Conservation (phyloP, 2,797 vertebrate genomes). For the Vireo griseus region DNA sequence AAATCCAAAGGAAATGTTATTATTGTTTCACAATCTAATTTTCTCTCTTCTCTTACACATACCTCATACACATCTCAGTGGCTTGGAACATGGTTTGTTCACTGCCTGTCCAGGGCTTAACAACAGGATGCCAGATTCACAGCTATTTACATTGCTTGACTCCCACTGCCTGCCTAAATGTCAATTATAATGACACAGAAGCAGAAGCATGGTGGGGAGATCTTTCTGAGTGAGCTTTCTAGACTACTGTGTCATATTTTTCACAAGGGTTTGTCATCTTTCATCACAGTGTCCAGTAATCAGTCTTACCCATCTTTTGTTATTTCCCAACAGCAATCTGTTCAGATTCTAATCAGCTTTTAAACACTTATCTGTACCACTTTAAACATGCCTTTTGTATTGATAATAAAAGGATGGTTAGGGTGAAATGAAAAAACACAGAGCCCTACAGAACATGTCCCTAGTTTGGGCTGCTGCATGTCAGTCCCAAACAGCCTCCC, state of each 20-base stretch:
- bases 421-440: not conserved
- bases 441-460: not conserved
- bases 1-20: not conserved
- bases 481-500: not conserved
- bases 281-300: not conserved
- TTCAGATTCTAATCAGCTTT: not conserved
- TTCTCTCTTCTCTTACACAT: not conserved
- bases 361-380: not conserved
- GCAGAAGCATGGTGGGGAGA: not conserved
- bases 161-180: conserved; percentile 3
- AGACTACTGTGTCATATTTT: not conserved
- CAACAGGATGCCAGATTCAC: not conserved
- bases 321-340: not conserved
- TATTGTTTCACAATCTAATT: not conserved
- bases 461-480: not conserved
- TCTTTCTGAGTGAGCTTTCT: not conserved
- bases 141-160: conserved; percentile 1
- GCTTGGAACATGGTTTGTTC: not conserved
- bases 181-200: not conserved
- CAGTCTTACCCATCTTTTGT: not conserved
- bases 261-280: not conserved
- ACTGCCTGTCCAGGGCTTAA: not conserved
- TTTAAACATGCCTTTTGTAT: not conserved
- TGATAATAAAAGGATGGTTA: not conserved
- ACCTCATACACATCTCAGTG: not conserved